Evolutionary conservation across 2,113 vertebrate genomes (phyloP), one percentile per base, ranked within the genome.

Genomic region (Nymphicus hollandicus): DNA sequence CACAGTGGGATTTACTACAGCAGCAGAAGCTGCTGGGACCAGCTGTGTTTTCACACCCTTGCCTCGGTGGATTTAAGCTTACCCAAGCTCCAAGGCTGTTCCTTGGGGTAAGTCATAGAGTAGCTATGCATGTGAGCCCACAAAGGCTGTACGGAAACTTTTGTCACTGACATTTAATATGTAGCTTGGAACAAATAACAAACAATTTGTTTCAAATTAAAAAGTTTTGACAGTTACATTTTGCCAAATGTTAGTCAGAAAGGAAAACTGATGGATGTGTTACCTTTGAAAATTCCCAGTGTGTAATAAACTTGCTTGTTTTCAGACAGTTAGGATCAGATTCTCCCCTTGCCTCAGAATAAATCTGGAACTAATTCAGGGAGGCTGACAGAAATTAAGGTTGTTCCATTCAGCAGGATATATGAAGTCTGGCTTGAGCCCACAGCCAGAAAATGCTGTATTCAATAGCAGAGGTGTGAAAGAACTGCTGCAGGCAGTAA

Each of bases 241-340:
- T 93, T 91, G 91, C 64, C 89, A 95, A 88, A 65, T 23, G 43
- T 88, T 88, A 79, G 76, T 81, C 91, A 88, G 64, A 83, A 76
- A 72, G 79, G 37, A 86, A 95, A 93, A 60, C 37, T 41, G 72
- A 92, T 46, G 68, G 49, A 72, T 74, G 31, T 37, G 65, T 68
- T 5, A 7, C 49, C 53, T 84, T 71, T 49, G 71, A 89, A 94
- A 96, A 90, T 60, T 74, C 69, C 69, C 70, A 83, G 50, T 20
- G 50, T 69, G 25, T 5, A 46, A n/a, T 13, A 66, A 50, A 55
- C 31, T 70, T 13, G 15, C 60, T 83, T 83, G 55, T 84, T 80
- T 86, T 80, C 49, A 86, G 31, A 79, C 86, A 88, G 24, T 65
- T 61, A 56, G 19, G 39, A 65, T 86, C 65, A 64, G 39, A 85